phyloP scores from a whole-genome alignment of 2,888 invertebrate species.

The Stenichneumon culpator region DNA sequence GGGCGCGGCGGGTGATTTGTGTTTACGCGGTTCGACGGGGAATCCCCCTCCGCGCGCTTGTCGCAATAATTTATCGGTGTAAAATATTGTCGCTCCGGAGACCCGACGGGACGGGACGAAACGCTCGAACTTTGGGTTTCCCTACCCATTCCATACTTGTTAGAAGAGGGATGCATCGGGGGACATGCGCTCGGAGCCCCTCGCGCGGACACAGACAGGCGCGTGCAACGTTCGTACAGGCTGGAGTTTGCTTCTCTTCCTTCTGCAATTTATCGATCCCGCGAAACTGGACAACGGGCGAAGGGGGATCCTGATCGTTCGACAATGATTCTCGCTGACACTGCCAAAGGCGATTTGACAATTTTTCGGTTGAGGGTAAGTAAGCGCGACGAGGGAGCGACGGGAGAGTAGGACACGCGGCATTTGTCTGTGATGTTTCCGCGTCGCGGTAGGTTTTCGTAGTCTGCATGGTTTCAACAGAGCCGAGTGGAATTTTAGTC shows the following conservation, averaged over 20 bases:
- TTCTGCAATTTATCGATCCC: conserved; percentile 41
- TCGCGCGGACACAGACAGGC: not conserved
- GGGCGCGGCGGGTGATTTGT: conserved; percentile 69
- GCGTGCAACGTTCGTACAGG: not conserved
- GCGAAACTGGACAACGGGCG: conserved; percentile 1
- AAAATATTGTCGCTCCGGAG: conserved; percentile 77
- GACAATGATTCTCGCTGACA: conserved; percentile 31
- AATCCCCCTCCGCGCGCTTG: conserved; percentile 71
- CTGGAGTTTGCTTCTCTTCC: conserved; percentile 12
- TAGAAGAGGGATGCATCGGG: conserved; percentile 57
- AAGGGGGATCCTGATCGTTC: conserved; percentile 19
- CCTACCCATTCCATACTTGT: conserved; percentile 65
- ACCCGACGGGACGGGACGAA: conserved; percentile 68
- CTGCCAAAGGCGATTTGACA: not conserved
- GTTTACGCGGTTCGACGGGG: conserved; percentile 64
- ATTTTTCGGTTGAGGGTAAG: not conserved
- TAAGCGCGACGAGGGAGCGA: too few species aligned
- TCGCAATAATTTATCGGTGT: conserved; percentile 80
- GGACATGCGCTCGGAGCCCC: conserved; percentile 33
- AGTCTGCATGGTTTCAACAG: too few species aligned
- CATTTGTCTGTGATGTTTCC: too few species aligned
- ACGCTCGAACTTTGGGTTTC: conserved; percentile 68
- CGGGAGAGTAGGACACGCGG: too few species aligned
- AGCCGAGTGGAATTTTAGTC: too few species aligned
- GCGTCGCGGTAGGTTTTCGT: too few species aligned